These are phyloP conservation scores for Psephotus haematonotus DNA, from an alignment of 2,113 vertebrate species.

Conservation along the genomic window DNA sequence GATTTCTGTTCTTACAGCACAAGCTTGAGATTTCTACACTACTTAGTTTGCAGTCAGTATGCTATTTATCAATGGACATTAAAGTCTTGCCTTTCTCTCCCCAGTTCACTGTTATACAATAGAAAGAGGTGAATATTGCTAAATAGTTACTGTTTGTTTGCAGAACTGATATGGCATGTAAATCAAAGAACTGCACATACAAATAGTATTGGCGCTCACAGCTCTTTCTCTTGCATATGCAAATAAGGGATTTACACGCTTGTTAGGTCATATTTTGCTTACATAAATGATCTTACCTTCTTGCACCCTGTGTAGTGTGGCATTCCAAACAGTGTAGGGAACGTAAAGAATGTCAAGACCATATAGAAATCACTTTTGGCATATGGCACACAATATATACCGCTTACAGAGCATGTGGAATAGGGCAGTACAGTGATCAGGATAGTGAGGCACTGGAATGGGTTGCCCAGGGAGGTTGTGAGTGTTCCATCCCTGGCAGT, in stretches of 20 bases:
- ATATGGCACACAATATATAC: neutral
- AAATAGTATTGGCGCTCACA: neutral
- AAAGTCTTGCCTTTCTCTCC: neutral
- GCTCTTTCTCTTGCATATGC: conserved; percentile 25
- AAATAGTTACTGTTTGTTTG: conserved; percentile 38
- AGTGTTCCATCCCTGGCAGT: no score
- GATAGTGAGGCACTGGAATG: no score
- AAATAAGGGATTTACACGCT: conserved; percentile 20
- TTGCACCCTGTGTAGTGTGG: neutral
- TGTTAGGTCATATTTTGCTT: conserved; percentile 41
- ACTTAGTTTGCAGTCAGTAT: neutral
- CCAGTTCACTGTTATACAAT: neutral
- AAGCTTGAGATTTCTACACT: neutral
- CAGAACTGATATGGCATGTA: conserved; percentile 41
- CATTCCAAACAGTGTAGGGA: neutral
- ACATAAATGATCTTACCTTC: conserved; percentile 40
- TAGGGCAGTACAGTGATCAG: neutral
- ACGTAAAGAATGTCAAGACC: neutral
- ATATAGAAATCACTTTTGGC: neutral
- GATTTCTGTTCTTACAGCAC: neutral
- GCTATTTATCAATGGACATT: neutral
- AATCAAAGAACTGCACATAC: conserved; percentile 41
- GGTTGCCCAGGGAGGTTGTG: no score
- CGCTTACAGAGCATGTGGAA: neutral
- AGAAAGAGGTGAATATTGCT: conserved; percentile 22